Base-by-base conservation (phyloP, 2,113 vertebrate genomes). In the Seriola rivoliana region DNA sequence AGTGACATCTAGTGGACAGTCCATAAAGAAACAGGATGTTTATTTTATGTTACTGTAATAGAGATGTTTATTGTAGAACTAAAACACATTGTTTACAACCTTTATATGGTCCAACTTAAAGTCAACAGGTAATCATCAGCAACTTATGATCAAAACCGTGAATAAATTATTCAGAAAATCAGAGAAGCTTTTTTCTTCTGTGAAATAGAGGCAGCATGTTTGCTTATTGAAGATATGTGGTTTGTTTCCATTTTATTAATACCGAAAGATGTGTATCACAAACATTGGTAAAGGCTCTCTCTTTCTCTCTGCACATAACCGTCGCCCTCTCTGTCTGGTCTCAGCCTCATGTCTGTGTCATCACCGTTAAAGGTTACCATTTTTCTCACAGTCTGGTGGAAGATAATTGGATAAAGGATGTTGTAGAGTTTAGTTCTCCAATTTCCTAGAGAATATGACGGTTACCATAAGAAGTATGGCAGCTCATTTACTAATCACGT, bases 1-100 rank as follows among this genome's bases (percentile, higher is more conserved):
- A 74, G 58, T 10, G 87, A 60, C 90, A 85, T 81, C 92, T 90
- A 89, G 89, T 90, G 92, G 92, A 52, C 32, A 69, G 9, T 12
- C 21, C 21, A 16, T 17, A 1, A 36, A 81, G 10, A 17, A 17
- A 57, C 85, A 64, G 65, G 5, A 62, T 64, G 23, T 46, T 67
- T 42, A 5, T 46, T 14, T 36, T 29, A 6, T 12, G 3, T 65
- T 21, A 4, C 19, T 54, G 4, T 17, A 1, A 25, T 12, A 0
- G 14, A 50, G 2, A 71, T 19, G 11, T 48, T 57, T 46, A 60
- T 6, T 68, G 1, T 7, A 50, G 3, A 1, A 14, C 0, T 40
- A n/a, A 55, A 12, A 16, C 16, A 32, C 21, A 59, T n/a, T 23
- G 8, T 17, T 5, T 63, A 8, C 9, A 52, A 60, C 25, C 44